Conservation (phyloP, 1,140 invertebrate species). For the Pemphigus obesinymphae region DNA sequence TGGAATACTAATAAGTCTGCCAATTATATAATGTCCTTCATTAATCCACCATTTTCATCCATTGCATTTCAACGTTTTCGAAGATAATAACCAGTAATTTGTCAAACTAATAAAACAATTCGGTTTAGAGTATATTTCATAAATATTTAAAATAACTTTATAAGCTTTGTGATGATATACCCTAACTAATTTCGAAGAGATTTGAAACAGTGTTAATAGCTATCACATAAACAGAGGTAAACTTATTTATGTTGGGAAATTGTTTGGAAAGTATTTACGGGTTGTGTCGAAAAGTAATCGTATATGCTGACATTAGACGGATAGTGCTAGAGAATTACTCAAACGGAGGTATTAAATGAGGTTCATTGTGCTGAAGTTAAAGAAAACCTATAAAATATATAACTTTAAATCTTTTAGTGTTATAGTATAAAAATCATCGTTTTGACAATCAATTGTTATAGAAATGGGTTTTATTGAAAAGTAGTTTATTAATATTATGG, state of each 20-base stretch:
- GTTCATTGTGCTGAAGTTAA: not conserved
- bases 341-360: not conserved
- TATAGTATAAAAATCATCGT: no score
- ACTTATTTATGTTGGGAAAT: not conserved
- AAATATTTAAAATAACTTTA: not conserved
- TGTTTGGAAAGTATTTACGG: not conserved
- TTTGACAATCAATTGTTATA: no score
- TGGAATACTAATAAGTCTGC: no score
- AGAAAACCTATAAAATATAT: not conserved
- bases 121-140: not conserved
- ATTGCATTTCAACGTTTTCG: not conserved
- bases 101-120: not conserved
- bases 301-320: not conserved
- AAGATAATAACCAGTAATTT: not conserved
- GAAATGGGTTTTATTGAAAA: no score
- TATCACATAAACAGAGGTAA: not conserved
- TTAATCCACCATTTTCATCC: no score
- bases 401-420: not conserved
- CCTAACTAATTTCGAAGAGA: not conserved
- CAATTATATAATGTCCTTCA: no score
- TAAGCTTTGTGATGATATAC: no score
- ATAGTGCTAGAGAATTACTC: not conserved
- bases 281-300: not conserved
- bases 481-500: not conserved
- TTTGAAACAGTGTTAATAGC: not conserved